A percentile compares a stretch with the other conserved stretches of the same genome.
phyloP scores from a whole-genome alignment of 1,140 invertebrate species.

The Procambarus virginalis region DNA sequence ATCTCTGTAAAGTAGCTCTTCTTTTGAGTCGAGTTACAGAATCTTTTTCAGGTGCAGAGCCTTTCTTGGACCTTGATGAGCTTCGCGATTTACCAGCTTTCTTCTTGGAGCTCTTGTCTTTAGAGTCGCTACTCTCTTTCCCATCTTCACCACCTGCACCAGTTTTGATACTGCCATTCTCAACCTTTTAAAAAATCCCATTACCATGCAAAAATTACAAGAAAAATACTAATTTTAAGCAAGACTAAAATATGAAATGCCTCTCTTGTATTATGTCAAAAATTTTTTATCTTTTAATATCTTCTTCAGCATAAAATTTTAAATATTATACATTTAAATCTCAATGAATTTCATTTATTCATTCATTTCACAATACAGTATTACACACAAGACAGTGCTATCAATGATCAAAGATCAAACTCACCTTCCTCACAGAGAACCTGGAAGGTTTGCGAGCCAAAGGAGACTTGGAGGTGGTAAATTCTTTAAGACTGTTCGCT shows the following conservation, averaged over 20 bases:
- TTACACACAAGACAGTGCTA: no score
- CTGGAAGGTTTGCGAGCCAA: conserved; percentile 50
- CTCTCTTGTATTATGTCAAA: no score
- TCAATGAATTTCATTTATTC: no score
- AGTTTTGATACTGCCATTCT: conserved; percentile 7
- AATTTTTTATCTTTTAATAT: no score
- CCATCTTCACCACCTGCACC: conserved; percentile 5
- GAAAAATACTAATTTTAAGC: not conserved
- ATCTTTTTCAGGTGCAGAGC: not conserved
- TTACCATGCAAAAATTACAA: not conserved
- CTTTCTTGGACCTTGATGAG: not conserved
- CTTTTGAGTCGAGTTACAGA: conserved; percentile 21
- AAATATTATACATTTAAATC: no score
- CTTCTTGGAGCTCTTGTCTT: not conserved
- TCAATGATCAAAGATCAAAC: not conserved
- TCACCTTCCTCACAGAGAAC: conserved; percentile 66
- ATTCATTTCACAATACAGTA: no score
- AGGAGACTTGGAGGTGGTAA: conserved; percentile 51
- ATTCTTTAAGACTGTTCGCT: conserved; percentile 38
- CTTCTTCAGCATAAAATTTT: no score
- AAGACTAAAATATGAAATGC: no score
- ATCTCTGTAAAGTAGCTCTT: conserved; percentile 43
- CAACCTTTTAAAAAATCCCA: conserved; percentile 1
- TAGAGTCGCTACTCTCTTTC: not conserved
- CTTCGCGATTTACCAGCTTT: not conserved